Conservation (phyloP, 2,888 invertebrate species). For the Helobdella robusta region DNA sequence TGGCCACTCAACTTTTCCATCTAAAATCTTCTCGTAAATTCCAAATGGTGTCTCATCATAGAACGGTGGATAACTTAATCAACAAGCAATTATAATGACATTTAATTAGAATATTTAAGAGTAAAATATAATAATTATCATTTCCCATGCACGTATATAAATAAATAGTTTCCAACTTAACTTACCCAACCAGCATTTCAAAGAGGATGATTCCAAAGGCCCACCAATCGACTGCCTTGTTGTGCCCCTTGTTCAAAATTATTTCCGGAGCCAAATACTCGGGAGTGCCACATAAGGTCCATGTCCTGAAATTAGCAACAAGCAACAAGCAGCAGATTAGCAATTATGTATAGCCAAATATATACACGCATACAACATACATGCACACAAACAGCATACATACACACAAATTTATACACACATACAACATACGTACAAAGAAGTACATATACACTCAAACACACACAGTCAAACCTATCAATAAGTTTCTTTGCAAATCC, state of each 20-base stretch:
- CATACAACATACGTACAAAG: too few species aligned
- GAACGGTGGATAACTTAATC: conserved; percentile 71
- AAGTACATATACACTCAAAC: not conserved
- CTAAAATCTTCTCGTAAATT: conserved; percentile 89
- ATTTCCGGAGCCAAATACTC: conserved; percentile 90
- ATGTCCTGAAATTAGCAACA: conserved; percentile 59
- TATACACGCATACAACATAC: too few species aligned
- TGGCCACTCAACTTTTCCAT: conserved; percentile 90
- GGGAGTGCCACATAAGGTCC: conserved; percentile 92
- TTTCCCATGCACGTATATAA: not conserved
- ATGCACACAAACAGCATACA: too few species aligned
- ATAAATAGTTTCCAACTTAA: not conserved
- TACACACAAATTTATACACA: too few species aligned
- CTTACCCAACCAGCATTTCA: conserved; percentile 53
- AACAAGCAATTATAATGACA: conserved; percentile 14
- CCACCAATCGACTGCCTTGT: conserved; percentile 98
- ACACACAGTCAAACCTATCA: conserved; percentile 58
- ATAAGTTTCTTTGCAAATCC: conserved; percentile 89
- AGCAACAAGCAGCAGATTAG: not conserved
- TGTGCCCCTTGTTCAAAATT: conserved; percentile 93
- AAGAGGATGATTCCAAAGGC: conserved; percentile 63
- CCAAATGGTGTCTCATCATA: conserved; percentile 93
- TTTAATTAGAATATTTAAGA: not conserved
- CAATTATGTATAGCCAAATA: not conserved
- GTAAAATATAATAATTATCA: not conserved